Percentiles rank a stretch among this genome's conserved stretches.
Evolutionary conservation across 2,888 invertebrate genomes (phyloP).

Genomic region (Agrotis puta): DNA sequence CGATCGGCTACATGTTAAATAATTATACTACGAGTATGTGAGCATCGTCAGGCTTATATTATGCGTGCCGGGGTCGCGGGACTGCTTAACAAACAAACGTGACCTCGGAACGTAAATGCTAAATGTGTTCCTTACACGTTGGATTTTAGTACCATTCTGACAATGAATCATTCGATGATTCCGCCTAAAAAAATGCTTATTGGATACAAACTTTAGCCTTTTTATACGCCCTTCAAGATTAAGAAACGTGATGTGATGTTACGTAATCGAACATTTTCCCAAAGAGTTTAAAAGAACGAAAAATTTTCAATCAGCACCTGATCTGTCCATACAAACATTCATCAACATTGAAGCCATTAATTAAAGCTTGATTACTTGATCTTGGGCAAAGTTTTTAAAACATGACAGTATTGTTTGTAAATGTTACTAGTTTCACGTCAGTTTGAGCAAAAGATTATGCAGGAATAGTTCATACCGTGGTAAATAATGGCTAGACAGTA

Average conservation of each 20-base stretch:
- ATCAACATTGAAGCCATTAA: slow-evolving; percentile 19
- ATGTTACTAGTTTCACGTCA: slow-evolving; percentile 13
- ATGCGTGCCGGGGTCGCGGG: no score
- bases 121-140: no score
- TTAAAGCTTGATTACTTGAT: slow-evolving; percentile 23
- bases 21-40: no score
- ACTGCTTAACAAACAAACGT: no score
- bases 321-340: not conserved
- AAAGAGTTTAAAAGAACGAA: not conserved
- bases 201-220: no score
- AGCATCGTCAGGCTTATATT: no score
- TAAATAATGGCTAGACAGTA: not conserved
- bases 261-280: not conserved
- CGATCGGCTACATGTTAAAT: no score
- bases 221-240: no score
- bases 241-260: not conserved
- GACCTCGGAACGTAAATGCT: no score
- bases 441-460: not conserved
- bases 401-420: slow-evolving; percentile 13
- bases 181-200: no score
- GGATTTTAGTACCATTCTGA: no score
- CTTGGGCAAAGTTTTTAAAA: slow-evolving; percentile 16
- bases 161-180: no score
- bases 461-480: not conserved
- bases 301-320: not conserved